These are phyloP conservation scores for Epinotia bilunana DNA, from an alignment of 2,888 invertebrate species.

Conservation along the genomic window DNA sequence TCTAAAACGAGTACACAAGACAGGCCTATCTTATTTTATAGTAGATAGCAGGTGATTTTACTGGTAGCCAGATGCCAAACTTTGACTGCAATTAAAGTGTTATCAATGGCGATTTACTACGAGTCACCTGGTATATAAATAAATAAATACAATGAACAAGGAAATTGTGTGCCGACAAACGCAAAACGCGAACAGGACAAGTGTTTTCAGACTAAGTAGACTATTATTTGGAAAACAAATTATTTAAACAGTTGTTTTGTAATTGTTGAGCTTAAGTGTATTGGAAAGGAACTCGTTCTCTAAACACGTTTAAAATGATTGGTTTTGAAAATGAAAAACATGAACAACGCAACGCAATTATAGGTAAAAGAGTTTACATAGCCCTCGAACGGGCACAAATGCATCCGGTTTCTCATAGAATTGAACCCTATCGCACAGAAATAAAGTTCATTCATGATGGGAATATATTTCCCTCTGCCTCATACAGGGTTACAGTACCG, in stretches of 20 bases:
- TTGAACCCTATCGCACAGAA: too few species aligned
- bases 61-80: neutral
- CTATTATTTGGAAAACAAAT: constrained; percentile 2
- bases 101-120: neutral
- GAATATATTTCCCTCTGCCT: too few species aligned
- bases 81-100: neutral
- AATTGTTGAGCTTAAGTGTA: too few species aligned
- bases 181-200: constrained; percentile 10
- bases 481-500: too few species aligned
- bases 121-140: neutral
- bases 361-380: neutral
- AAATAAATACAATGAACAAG: constrained; percentile 4
- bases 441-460: too few species aligned
- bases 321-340: neutral
- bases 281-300: too few species aligned
- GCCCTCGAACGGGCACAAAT: too few species aligned
- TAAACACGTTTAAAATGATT: too few species aligned
- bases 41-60: too few species aligned
- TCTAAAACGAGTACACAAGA: too few species aligned
- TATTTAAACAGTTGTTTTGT: constrained; percentile 29
- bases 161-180: constrained; percentile 6
- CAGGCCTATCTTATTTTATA: too few species aligned
- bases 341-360: neutral
- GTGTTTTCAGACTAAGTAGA: constrained; percentile 8
- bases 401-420: too few species aligned